Conservation (phyloP, 2,113 vertebrate species). For the Ceuthmochares aereus region DNA sequence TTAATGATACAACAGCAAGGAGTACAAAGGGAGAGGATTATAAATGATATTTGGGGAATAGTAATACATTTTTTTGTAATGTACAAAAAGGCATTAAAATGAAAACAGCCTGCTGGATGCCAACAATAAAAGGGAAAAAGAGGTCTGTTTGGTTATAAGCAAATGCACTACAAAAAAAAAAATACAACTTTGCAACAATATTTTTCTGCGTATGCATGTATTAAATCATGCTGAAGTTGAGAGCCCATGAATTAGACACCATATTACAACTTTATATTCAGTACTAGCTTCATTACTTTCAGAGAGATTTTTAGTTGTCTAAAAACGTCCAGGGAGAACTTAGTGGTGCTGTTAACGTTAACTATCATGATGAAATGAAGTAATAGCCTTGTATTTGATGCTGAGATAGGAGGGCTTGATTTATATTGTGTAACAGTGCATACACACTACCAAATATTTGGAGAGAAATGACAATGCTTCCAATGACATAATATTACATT, state of each 20-base stretch:
- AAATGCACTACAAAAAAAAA: background rate
- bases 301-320: background rate
- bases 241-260: background rate
- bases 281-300: background rate
- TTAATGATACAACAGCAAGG: slow-evolving; percentile 61
- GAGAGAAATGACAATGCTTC: background rate
- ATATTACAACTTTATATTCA: background rate
- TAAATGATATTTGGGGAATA: slow-evolving; percentile 36
- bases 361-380: background rate
- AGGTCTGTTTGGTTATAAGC: background rate
- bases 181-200: background rate
- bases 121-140: background rate
- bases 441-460: background rate
- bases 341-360: background rate
- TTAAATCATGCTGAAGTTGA: background rate
- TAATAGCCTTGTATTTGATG: background rate
- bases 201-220: background rate
- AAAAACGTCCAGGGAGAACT: background rate
- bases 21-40: slow-evolving; percentile 35
- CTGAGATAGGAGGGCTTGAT: background rate
- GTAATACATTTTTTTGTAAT: slow-evolving; percentile 30
- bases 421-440: background rate
- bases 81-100: background rate
- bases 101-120: background rate
- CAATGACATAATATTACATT: background rate